Evolutionary conservation across 2,113 vertebrate genomes (phyloP), one percentile per base, ranked within the genome.

Genomic region (Oplegnathus fasciatus): DNA sequence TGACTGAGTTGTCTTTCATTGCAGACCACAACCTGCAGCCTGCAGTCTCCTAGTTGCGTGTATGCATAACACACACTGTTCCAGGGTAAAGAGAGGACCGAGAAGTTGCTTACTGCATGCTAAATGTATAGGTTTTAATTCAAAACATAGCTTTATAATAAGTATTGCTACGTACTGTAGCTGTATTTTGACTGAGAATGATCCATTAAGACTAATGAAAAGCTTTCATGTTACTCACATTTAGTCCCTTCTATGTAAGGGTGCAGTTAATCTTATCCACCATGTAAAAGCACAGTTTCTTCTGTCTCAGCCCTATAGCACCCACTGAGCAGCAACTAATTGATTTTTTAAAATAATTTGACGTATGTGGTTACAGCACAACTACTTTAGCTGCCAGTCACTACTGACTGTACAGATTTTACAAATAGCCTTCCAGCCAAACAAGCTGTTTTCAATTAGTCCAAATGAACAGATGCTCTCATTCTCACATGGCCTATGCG

Each of bases 371-470:
- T 62, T 44, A 72, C 48, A 78, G 74, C 34, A 54, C 28, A 50
- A 24, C 20, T 34, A 6, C 55, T 85, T 86, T 60, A 68, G 57
- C 73, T 82, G 80, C 74, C 67, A 73, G 26, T 86, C 76, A 69
- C 40, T 17, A 37, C 66, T 44, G 32, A 44, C 57, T 57, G 57
- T 80, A 71, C 80, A 65, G 34, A 75, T 75, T 88, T 78, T 42
- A 72, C 67, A 78, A 81, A 73, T 74, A 55, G 61, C 75, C 78
- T 74, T 71, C 52, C 44, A 85, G 78, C 81, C 57, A 86, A 88
- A 83, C 76, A 85, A 81, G 75, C 78, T 80, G 85, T 78, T 88
- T 85, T 80, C 72, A 70, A 52, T 88, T 80, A 75, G 68, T 70
- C 67, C 55, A 64, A 75, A 82, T 0, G 22, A 86, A 72, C 75